A percentile compares a stretch with the other conserved stretches of the same genome.
These are phyloP conservation scores for Drosophila murphyi DNA, from an alignment of 1,140 invertebrate species.

Conservation along the genomic window DNA sequence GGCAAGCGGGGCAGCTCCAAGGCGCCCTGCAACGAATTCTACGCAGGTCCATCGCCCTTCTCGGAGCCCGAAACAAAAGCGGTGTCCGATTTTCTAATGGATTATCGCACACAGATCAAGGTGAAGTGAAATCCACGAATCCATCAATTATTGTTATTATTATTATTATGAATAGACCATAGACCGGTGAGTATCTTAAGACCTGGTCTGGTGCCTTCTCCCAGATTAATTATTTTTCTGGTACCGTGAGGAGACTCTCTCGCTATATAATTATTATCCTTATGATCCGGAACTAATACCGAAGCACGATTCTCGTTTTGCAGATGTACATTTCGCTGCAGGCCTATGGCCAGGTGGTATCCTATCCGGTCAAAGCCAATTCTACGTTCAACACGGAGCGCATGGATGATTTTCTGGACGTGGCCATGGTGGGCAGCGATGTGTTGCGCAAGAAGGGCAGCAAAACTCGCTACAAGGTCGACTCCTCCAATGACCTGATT, in stretches of 20 bases:
- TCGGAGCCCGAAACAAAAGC: conserved; percentile 93
- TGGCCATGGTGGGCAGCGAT: conserved; percentile 82
- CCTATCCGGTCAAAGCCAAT: conserved; percentile 86
- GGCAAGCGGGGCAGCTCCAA: conserved; percentile 90
- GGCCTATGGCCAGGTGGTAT: conserved; percentile 91
- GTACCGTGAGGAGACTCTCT: not conserved
- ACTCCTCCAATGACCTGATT: conserved; percentile 78
- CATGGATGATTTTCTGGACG: conserved; percentile 78
- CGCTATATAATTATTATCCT: not conserved
- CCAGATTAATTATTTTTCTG: too few relatives aligned
- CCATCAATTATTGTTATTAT: not conserved
- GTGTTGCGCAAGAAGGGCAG: conserved; percentile 74
- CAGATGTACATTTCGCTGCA: conserved; percentile 90
- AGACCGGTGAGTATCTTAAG: too few relatives aligned
- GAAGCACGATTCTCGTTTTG: conserved; percentile 45
- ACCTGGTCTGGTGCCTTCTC: too few relatives aligned
- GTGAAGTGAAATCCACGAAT: conserved; percentile 78
- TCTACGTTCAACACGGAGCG: conserved; percentile 72
- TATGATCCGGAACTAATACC: too few relatives aligned
- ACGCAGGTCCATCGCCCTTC: conserved; percentile 90
- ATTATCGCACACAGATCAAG: conserved; percentile 87
- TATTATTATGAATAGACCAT: too few relatives aligned
- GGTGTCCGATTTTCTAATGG: conserved; percentile 87
- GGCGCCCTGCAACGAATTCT: conserved; percentile 92
- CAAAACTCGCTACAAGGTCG: conserved; percentile 78